Base-by-base conservation (phyloP, 2,888 invertebrate genomes). In the Apamea monoglypha region DNA sequence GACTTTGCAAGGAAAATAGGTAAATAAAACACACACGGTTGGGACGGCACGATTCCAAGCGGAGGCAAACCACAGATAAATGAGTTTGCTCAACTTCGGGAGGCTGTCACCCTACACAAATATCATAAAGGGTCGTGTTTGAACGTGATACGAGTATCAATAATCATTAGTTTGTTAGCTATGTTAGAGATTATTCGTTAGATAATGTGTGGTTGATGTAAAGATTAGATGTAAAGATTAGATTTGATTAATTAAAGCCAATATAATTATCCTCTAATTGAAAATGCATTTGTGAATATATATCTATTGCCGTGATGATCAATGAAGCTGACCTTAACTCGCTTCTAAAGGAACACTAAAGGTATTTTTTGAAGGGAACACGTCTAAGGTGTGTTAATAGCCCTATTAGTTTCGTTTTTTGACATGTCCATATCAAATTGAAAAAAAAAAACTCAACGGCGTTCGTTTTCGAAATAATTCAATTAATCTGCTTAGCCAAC, bases 1-100 rank as follows among this genome's bases (percentile, higher is more conserved):
- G 83, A 79, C 79, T 81, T 86, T 74, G 76, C 36, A 79, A 86
- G 75, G 81, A 81, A 88, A 88, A 86, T 87, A 75, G 74, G 69
- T 79, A 86, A 86, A 83, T 76, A 87, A 81, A 85, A 84, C 78
- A 84, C 75, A 74, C 66, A 63, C 25, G 74, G 77, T 68, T 64
- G 64, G 56, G 44, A 70, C 44, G 76, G 67, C 56, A 64, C 68
- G 72, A 66, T 69, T 73, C 69, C 64, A 25, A 74, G 70, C 50
- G 44, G 73, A 67, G 81, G 78, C 70, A 74, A 74, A 87, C 87
- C 81, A 68, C 78, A 78, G 66, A 87, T 77, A 84, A 88, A 81
- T 80, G 78, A 87, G 80, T 81, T 87, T 82, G 44, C 80, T 77
- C 66, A 86, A 86, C 81, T 86, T 83, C 32, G 61, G 66, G 69